Percentiles rank a stretch among this genome's conserved stretches.
phyloP scores from a whole-genome alignment of 2,888 invertebrate species.

The Netelia inedita region DNA sequence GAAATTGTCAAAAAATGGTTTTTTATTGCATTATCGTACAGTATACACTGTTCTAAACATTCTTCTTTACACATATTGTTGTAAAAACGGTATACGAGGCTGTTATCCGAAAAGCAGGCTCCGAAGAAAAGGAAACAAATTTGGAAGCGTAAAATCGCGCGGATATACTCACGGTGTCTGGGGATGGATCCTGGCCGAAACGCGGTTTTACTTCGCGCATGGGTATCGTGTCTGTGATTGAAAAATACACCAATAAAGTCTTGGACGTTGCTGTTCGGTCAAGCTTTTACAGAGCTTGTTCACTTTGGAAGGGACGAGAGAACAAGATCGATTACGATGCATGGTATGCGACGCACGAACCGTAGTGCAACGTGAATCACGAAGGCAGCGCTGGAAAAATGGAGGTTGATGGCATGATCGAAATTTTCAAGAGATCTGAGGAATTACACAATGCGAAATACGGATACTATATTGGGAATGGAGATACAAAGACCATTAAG shows the following conservation, averaged over 20 bases:
- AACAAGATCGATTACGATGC: constrained; percentile 53
- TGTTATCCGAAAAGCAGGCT: no score
- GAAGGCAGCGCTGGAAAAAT: constrained; percentile 50
- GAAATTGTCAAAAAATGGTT: neutral
- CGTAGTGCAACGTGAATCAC: constrained; percentile 45
- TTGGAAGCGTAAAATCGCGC: constrained; percentile 20
- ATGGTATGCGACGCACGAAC: constrained; percentile 44
- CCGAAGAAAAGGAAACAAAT: neutral
- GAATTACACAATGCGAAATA: constrained; percentile 55
- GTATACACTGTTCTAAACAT: neutral
- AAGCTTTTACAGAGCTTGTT: no score
- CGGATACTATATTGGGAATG: constrained; percentile 40
- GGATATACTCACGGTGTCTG: constrained; percentile 48
- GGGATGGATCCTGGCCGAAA: constrained; percentile 51
- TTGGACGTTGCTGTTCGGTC: no score
- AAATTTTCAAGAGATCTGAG: constrained; percentile 61
- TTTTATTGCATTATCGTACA: neutral
- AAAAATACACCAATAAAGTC: no score
- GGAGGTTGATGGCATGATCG: constrained; percentile 42
- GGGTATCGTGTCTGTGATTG: no score
- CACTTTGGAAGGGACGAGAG: no score
- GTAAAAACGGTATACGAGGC: no score
- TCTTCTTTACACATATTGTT: no score
- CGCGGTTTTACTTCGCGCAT: no score
- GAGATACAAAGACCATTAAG: no score